Base-by-base conservation (phyloP, 2,888 invertebrate species). In the Eupithecia exiguata region DNA sequence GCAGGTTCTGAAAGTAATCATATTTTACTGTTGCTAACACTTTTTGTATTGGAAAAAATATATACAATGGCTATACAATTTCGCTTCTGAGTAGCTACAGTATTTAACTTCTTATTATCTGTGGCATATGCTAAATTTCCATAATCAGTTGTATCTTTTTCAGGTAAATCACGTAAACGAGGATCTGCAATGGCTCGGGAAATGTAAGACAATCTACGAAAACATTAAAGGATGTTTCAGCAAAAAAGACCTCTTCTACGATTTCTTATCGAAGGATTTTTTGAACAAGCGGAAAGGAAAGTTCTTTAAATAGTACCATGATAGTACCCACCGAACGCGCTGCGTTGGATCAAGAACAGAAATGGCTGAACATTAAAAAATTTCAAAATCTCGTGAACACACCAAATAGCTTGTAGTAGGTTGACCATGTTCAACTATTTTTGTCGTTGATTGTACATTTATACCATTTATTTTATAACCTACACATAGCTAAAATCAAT, bases 121-220 rank as follows among this genome's bases (percentile, higher is more conserved):
- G 38, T 38, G 38, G 38, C 38, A 38, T 38, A 7, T 38, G 4
- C 38, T 38, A 38, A 9, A 9, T 38, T 38, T 38, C 38, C 38
- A 38, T 6, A 38, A 38, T 9, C 38, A 38, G 7, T 38, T 30
- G 30, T 30, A 30, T 3, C n/a, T 12, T 12, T 58, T 58, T 12
- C 53, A 58, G 58, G 58, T 58, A 25, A 58, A 58, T 58, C 58
- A 58, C 58, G 58, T 25, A 25, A 58, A 58, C 5, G 58, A 58
- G 58, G 58, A 58, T 58, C 58, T 21, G 5, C 21, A 58, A 25
- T 58, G 58, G 58, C 0, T 58, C 12, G 58, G 58, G 25, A 58
- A n/a, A 12, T 58, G 58, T 25, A 58, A 58, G 10, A 58, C 21
- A 21, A 58, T 58, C 12, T 58, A 58, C 5, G 58, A 58, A 10